Conservation (phyloP, 2,888 invertebrate species). For the Halocaridina rubra region DNA sequence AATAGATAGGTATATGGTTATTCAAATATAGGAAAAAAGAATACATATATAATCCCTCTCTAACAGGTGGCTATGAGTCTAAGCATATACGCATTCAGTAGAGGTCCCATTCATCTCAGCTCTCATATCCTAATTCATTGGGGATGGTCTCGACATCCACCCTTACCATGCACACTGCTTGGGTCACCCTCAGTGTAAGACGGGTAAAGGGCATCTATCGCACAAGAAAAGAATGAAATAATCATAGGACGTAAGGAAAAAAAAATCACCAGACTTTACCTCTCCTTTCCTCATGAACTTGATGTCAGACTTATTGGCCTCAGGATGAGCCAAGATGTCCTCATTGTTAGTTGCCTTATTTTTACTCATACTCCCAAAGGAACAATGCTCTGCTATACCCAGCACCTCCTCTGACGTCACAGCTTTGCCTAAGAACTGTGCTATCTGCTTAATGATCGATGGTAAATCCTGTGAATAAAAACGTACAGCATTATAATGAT, state of each 20-base stretch:
- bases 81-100: too few species aligned
- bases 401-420: constrained; percentile 77
- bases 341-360: constrained; percentile 80
- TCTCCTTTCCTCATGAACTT: constrained; percentile 62
- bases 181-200: too few species aligned
- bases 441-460: constrained; percentile 77
- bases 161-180: too few species aligned
- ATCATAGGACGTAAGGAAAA: background rate
- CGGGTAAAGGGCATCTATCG: too few species aligned
- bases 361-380: constrained; percentile 83
- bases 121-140: too few species aligned
- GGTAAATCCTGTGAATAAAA: constrained; percentile 79
- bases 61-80: too few species aligned
- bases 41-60: too few species aligned
- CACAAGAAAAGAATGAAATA: too few species aligned
- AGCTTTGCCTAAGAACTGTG: constrained; percentile 77
- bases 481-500: too few species aligned
- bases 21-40: too few species aligned
- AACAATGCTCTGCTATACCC: constrained; percentile 79
- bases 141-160: too few species aligned
- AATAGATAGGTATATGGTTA: too few species aligned
- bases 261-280: background rate
- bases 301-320: background rate
- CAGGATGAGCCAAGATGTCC: background rate
- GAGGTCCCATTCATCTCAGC: background rate